Evolutionary conservation across 2,797 vertebrate species (phyloP).

Genomic region (Acipenser transmontanus): DNA sequence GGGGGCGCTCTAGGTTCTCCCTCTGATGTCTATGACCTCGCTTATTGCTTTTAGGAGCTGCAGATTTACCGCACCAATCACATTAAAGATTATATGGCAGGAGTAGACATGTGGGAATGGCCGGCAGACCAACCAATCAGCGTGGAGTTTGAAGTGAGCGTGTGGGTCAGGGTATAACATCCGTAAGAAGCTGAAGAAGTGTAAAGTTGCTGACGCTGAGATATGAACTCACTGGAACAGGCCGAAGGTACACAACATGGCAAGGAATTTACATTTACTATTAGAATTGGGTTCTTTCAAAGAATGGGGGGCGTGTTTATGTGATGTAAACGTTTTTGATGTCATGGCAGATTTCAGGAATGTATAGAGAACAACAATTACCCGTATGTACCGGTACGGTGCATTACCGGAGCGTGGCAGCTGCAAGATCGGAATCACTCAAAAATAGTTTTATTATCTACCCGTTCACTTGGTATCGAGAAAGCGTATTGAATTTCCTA

Average conservation of each 20-base stretch:
- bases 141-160: constrained; percentile 7
- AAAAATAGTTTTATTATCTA: no score
- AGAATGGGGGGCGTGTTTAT: not conserved
- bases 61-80: not conserved
- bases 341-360: not conserved
- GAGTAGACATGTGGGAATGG: not conserved
- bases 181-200: constrained; percentile 12
- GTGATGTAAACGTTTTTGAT: not conserved
- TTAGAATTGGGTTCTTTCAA: not conserved
- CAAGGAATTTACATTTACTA: not conserved
- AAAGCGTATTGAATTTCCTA: no score
- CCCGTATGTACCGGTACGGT: no score
- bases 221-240: constrained; percentile 94
- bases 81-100: not conserved
- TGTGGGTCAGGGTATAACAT: constrained; percentile 9
- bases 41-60: not conserved
- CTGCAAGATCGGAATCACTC: no score
- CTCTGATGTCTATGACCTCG: not conserved
- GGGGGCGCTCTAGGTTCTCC: not conserved
- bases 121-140: constrained; percentile 23
- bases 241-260: constrained; percentile 75
- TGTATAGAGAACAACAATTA: not conserved
- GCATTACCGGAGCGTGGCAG: no score
- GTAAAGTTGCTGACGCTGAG: constrained; percentile 17
- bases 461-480: no score